A percentile compares a stretch with the other conserved stretches of the same genome.
phyloP scores from a whole-genome alignment of 53 echinoderm and acorn worm genomes.

The Zoroaster sp. region DNA sequence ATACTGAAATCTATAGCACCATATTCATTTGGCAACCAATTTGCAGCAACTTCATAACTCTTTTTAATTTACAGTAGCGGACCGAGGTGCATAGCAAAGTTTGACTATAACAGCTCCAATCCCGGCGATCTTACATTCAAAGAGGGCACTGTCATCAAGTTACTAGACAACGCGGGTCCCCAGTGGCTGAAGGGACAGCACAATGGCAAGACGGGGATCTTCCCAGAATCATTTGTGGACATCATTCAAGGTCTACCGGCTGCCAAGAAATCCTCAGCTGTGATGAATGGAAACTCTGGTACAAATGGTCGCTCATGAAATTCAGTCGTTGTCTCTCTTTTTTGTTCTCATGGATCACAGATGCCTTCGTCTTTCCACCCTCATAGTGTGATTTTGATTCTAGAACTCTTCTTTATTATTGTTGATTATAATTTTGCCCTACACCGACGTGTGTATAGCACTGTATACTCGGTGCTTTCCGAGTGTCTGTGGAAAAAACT shows the following conservation, averaged over 20 bases:
- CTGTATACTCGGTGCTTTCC: no score
- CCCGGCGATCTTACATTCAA: conserved; percentile 79
- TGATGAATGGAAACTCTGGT: conserved; percentile 40
- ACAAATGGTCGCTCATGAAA: neutral
- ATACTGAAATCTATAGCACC: no score
- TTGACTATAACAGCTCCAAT: conserved; percentile 78
- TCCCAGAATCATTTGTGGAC: conserved; percentile 86
- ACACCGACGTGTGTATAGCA: no score
- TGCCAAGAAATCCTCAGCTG: neutral
- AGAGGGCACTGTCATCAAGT: conserved; percentile 75
- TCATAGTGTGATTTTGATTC: no score
- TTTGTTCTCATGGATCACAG: no score
- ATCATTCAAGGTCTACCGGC: conserved; percentile 75
- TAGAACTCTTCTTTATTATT: no score
- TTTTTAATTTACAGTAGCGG: conserved; percentile 48
- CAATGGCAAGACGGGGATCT: conserved; percentile 78
- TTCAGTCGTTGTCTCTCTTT: no score
- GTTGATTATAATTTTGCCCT: no score
- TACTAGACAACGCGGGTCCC: conserved; percentile 62
- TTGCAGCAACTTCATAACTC: no score
- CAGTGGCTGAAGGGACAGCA: conserved; percentile 86
- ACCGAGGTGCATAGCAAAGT: conserved; percentile 86
- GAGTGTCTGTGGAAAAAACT: no score
- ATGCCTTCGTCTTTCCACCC: no score
- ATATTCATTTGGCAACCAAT: no score